These are phyloP conservation scores for Sepiola atlantica DNA, from an alignment of 2,888 invertebrate genomes.

Conservation along the genomic window DNA sequence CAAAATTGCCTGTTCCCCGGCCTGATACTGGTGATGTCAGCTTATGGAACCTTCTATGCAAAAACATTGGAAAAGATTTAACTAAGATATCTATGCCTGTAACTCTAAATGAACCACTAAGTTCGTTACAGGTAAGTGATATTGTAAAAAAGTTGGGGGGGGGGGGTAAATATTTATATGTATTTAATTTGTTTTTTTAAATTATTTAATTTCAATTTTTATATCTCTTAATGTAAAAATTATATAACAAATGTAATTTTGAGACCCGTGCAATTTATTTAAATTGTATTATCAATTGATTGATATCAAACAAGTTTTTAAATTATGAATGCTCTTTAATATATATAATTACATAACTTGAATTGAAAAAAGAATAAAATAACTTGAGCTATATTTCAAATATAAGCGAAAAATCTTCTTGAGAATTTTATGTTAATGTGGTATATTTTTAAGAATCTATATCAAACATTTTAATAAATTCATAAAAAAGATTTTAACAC, in stretches of 20 bases:
- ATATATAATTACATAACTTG: background rate
- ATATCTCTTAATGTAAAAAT: background rate
- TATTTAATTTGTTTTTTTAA: background rate
- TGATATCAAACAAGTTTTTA: too few relatives aligned
- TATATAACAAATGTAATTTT: background rate
- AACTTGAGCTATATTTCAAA: background rate
- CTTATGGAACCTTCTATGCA: conserved; percentile 79
- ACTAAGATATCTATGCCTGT: conserved; percentile 91
- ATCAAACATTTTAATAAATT: background rate
- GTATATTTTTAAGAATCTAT: background rate
- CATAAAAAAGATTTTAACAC: background rate
- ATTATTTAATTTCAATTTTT: background rate
- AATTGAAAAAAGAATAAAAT: background rate
- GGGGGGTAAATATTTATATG: background rate
- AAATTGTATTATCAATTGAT: too few relatives aligned
- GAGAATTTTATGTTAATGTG: background rate
- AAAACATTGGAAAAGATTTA: conserved; percentile 90
- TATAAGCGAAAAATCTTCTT: background rate
- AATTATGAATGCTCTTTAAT: background rate
- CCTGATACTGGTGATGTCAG: conserved; percentile 83
- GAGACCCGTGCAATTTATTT: too few relatives aligned
- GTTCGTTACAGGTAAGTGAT: conserved; percentile 82
- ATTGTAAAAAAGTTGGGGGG: background rate
- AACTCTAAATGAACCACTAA: conserved; percentile 87
- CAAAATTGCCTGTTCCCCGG: conserved; percentile 82